A percentile compares a stretch with the other conserved stretches of the same genome.
Evolutionary conservation across 2,113 vertebrate genomes (phyloP).

Genomic region (Calyptomena viridis): DNA sequence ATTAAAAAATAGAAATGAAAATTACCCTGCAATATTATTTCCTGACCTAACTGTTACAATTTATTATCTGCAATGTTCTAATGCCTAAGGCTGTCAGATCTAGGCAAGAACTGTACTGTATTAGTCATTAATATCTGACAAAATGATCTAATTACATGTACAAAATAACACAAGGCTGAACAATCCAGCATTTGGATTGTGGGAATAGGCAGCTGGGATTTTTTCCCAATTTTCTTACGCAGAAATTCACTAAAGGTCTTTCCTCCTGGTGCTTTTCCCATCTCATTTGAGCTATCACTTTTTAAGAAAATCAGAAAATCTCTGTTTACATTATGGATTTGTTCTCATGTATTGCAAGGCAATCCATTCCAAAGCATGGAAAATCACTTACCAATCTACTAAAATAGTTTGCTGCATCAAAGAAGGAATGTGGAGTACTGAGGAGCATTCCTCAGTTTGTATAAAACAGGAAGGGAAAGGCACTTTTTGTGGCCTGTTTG

Average conservation of each 20-base stretch:
- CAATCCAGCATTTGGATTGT: background rate
- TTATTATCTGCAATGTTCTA: background rate
- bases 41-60: background rate
- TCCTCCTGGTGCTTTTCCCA: background rate
- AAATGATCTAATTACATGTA: background rate
- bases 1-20: background rate
- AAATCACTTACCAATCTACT: background rate
- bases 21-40: background rate
- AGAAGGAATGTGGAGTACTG: background rate
- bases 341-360: background rate
- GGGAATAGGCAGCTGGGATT: background rate
- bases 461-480: background rate
- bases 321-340: background rate
- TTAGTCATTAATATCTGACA: background rate
- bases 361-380: background rate
- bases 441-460: background rate
- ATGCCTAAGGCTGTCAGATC: background rate
- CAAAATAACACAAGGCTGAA: background rate
- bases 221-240: background rate
- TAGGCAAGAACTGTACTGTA: background rate
- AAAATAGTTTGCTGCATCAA: background rate
- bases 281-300: background rate
- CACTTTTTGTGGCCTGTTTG: background rate
- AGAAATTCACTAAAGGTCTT: background rate
- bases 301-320: background rate